Evolutionary conservation across 2,888 invertebrate species (phyloP).

Genomic region (Sturmia bella): DNA sequence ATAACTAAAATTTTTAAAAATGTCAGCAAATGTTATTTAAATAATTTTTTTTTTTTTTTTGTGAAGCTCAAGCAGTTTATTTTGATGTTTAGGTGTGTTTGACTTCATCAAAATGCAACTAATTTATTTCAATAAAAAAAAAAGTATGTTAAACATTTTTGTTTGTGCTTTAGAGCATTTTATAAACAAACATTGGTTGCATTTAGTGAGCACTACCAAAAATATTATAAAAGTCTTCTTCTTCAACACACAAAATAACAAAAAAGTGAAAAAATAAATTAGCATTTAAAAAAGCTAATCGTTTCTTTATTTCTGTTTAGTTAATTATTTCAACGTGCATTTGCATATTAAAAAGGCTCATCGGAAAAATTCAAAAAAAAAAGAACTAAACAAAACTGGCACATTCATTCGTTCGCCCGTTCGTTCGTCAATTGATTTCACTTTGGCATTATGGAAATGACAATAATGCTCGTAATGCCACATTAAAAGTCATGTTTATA

Average conservation of each 20-base stretch:
- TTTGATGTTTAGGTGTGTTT: slow-evolving; percentile 42
- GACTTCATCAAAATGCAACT: slow-evolving; percentile 2
- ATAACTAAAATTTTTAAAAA: slow-evolving; percentile 56
- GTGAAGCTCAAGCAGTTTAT: slow-evolving; percentile 12
- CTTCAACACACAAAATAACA: neutral
- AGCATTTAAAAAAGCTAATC: slow-evolving; percentile 28
- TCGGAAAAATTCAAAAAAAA: slow-evolving; percentile 18
- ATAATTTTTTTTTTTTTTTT: slow-evolving; percentile 18
- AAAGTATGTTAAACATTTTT: neutral
- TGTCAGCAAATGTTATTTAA: slow-evolving; percentile 64
- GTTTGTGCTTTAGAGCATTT: neutral
- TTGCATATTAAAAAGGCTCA: slow-evolving; percentile 54
- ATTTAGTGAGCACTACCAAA: slow-evolving; percentile 16
- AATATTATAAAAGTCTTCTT: neutral
- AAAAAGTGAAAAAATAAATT: neutral
- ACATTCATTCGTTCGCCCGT: slow-evolving; percentile 23
- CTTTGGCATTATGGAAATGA: slow-evolving; percentile 46
- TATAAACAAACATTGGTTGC: neutral
- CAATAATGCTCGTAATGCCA: slow-evolving; percentile 21
- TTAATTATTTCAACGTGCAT: slow-evolving; percentile 55
- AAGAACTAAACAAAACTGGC: slow-evolving; percentile 29
- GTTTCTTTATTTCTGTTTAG: slow-evolving; percentile 37
- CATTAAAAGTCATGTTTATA: neutral
- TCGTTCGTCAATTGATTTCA: slow-evolving; percentile 44
- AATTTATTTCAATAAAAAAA: slow-evolving; percentile 10